phyloP scores from a whole-genome alignment of 2,113 vertebrate species.

The Lichenostomus cassidix region DNA sequence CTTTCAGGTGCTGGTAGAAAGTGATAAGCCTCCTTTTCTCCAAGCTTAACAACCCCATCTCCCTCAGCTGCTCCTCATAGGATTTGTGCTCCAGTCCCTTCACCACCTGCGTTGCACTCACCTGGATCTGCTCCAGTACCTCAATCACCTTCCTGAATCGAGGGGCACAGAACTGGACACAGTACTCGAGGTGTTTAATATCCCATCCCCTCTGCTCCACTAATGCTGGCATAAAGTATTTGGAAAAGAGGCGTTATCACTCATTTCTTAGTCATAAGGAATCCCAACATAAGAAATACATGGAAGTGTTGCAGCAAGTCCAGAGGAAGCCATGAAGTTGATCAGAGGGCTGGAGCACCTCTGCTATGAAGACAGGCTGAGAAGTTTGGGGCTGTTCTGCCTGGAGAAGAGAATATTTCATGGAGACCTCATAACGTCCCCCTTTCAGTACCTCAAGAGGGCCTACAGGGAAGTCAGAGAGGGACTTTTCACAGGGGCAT shows the following conservation, averaged over 20 bases:
- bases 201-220: rapidly evolving
- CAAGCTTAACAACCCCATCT: neutral
- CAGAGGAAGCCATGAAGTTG: neutral
- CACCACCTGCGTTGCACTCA: neutral
- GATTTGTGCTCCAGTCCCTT: neutral
- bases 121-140: neutral
- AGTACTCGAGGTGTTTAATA: rapidly evolving
- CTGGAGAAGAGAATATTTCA: neutral
- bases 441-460: neutral
- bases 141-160: neutral
- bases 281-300: neutral
- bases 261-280: neutral
- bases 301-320: neutral
- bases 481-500: neutral
- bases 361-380: neutral
- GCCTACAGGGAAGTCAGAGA: neutral
- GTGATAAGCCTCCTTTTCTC: neutral
- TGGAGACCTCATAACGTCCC: neutral
- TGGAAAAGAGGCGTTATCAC: neutral
- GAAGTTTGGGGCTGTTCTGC: neutral
- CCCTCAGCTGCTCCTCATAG: neutral
- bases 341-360: neutral
- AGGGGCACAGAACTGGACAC: neutral
- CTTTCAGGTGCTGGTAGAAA: no score
- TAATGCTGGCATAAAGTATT: neutral